Percentiles rank a stretch among this genome's conserved stretches.
Evolutionary conservation across 2,797 vertebrate genomes (phyloP).

Genomic region (Lithobates pipiens): DNA sequence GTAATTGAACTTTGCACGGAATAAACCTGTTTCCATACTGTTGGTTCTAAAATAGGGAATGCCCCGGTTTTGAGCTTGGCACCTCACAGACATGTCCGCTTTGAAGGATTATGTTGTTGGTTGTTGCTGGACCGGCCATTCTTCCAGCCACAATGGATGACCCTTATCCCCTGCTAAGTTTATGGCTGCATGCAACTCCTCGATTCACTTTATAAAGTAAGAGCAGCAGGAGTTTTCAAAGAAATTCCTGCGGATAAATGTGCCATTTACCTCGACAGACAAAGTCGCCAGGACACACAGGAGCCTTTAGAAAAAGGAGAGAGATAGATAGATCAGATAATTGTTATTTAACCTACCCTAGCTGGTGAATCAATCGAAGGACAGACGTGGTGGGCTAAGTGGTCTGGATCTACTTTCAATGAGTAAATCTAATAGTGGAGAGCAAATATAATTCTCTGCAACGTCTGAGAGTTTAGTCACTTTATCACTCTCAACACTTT

Average conservation of each 20-base stretch:
- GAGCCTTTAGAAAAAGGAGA: neutral
- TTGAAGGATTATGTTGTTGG: neutral
- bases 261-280: neutral
- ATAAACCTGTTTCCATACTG: no score
- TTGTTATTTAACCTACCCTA: conserved; percentile 19
- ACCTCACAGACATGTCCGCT: no score
- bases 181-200: neutral
- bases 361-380: conserved; percentile 17
- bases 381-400: conserved; percentile 30
- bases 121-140: neutral
- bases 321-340: conserved; percentile 37
- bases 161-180: neutral
- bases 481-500: conserved; percentile 45
- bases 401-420: conserved; percentile 26
- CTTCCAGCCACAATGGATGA: neutral
- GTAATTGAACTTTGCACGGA: no score
- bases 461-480: conserved; percentile 27
- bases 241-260: conserved; percentile 2
- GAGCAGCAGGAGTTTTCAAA: neutral
- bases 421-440: conserved; percentile 29
- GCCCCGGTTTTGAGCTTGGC: no score
- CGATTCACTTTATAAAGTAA: neutral
- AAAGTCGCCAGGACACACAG: neutral
- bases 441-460: conserved; percentile 35
- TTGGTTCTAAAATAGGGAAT: no score